Evolutionary conservation across 2,888 invertebrate genomes (phyloP).

Genomic region (Apodemia hepburni): DNA sequence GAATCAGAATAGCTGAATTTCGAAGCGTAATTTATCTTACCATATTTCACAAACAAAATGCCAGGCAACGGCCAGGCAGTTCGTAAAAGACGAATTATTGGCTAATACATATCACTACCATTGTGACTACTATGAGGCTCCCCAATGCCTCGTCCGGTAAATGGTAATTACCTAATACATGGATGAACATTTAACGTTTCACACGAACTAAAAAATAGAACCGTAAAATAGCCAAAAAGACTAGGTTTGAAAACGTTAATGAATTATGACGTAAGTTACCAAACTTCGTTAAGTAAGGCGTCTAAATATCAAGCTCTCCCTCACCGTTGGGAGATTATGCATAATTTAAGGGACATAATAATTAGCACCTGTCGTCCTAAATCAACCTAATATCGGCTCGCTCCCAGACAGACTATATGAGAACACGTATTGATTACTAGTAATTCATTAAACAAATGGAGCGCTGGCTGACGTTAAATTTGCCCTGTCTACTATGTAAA

Average conservation of each 20-base stretch:
- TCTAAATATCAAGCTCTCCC: neutral
- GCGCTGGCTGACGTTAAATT: neutral
- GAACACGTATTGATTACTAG: constrained; percentile 2
- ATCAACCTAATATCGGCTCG: neutral
- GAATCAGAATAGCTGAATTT: too few species aligned
- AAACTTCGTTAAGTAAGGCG: neutral
- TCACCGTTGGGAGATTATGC: neutral
- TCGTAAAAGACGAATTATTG: too few species aligned
- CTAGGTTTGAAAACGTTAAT: neutral
- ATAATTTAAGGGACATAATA: neutral
- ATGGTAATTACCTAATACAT: too few species aligned
- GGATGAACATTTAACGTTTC: too few species aligned
- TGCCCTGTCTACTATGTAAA: constrained; percentile 16
- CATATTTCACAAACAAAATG: too few species aligned
- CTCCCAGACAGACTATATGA: neutral
- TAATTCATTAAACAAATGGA: constrained; percentile 9
- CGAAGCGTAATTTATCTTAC: too few species aligned
- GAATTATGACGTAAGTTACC: neutral
- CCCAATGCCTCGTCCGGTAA: too few species aligned
- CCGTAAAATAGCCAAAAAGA: neutral
- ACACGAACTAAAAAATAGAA: too few species aligned
- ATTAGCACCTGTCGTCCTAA: neutral
- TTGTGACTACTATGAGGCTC: too few species aligned
- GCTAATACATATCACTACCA: too few species aligned
- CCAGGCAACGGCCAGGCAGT: too few species aligned